Evolutionary conservation across 2,797 vertebrate genomes (phyloP).

Genomic region (Falco cherrug): DNA sequence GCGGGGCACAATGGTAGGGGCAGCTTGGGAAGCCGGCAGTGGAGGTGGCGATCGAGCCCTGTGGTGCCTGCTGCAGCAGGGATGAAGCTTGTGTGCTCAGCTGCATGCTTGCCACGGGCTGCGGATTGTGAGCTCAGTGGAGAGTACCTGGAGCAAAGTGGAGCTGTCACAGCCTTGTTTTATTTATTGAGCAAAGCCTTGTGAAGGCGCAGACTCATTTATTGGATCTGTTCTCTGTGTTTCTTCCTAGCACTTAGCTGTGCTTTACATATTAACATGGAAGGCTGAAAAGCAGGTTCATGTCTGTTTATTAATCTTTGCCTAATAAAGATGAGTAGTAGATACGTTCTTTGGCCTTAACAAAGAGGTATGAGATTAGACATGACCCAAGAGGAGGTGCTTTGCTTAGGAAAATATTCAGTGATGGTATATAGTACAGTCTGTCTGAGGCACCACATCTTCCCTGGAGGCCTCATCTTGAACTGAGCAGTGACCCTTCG

Average conservation of each 20-base stretch:
- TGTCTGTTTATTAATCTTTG: slow-evolving; percentile 56
- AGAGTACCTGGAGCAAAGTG: neutral
- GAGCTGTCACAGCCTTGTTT: neutral
- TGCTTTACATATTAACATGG: neutral
- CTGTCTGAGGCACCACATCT: slow-evolving; percentile 45
- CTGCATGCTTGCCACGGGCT: neutral
- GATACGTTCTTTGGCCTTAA: slow-evolving; percentile 64
- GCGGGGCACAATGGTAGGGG: rapidly evolving
- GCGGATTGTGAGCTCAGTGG: neutral
- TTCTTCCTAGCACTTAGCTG: neutral
- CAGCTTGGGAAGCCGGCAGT: neutral
- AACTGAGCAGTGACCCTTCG: slow-evolving; percentile 56
- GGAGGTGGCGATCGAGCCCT: rapidly evolving
- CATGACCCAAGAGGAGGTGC: slow-evolving; percentile 47
- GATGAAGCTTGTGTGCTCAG: neutral
- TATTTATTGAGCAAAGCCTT: neutral
- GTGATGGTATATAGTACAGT: neutral
- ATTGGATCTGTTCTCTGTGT: neutral
- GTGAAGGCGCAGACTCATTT: slow-evolving; percentile 10
- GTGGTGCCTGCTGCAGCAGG: neutral
- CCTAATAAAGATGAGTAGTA: slow-evolving; percentile 55
- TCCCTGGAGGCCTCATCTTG: slow-evolving; percentile 55
- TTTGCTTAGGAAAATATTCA: slow-evolving; percentile 46
- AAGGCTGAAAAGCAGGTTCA: slow-evolving; percentile 4
- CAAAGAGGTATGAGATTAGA: slow-evolving; percentile 64